Evolutionary conservation across 2,888 invertebrate genomes (phyloP).

Genomic region (Celastrina argiolus): DNA sequence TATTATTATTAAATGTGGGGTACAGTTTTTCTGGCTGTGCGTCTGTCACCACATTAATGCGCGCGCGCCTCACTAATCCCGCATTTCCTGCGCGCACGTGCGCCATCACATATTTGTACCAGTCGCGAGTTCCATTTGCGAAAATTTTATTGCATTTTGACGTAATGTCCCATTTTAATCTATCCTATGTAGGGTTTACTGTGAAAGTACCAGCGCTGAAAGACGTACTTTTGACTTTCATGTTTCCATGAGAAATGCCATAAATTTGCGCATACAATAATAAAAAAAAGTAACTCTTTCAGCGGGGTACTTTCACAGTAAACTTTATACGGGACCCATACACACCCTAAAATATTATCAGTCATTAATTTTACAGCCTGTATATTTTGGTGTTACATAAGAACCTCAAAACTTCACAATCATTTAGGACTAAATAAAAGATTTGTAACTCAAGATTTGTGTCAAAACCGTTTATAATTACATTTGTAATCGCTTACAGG

Average conservation of each 20-base stretch:
- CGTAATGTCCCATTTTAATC: not conserved
- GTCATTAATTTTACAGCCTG: too few relatives aligned
- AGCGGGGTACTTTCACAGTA: too few relatives aligned
- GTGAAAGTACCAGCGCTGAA: too few relatives aligned
- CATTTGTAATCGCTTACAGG: not conserved
- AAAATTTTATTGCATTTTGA: not conserved
- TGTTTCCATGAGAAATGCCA: too few relatives aligned
- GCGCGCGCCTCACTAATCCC: constrained; percentile 1
- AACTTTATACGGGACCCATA: too few relatives aligned
- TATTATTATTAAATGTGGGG: too few relatives aligned
- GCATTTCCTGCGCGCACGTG: constrained; percentile 1
- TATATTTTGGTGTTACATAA: too few relatives aligned
- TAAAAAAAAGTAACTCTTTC: too few relatives aligned
- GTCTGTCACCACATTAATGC: not conserved
- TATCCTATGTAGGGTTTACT: too few relatives aligned
- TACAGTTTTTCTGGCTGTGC: not conserved
- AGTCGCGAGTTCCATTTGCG: not conserved
- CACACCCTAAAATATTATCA: too few relatives aligned
- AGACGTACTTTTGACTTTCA: too few relatives aligned
- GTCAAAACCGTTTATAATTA: constrained; percentile 8
- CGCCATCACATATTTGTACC: not conserved
- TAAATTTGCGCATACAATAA: too few relatives aligned
- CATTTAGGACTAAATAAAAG: not conserved
- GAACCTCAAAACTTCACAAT: not conserved
- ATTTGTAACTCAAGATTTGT: not conserved